Conservation (phyloP, 2,113 vertebrate species). For the Pimephales promelas region DNA sequence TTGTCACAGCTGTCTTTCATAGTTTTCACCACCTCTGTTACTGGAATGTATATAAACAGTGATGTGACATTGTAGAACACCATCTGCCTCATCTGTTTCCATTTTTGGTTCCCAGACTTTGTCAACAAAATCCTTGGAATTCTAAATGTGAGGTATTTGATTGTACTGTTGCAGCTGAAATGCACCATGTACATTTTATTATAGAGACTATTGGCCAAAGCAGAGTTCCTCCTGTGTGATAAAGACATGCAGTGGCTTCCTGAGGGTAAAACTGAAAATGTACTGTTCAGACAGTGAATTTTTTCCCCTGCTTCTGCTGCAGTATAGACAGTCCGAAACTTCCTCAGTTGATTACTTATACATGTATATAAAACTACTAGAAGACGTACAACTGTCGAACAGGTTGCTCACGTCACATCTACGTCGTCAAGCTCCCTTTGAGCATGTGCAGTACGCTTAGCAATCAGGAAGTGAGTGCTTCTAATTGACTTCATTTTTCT, state of each 20-base stretch:
- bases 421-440: no score
- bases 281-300: neutral
- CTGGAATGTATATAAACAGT: conserved; percentile 13
- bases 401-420: no score
- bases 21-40: conserved; percentile 7
- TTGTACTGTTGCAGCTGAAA: neutral
- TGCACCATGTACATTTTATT: neutral
- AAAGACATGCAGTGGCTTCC: conserved; percentile 10
- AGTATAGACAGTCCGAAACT: neutral
- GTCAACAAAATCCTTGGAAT: conserved; percentile 21
- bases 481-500: no score
- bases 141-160: conserved; percentile 18
- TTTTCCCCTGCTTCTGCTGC: neutral
- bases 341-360: no score
- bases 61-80: conserved; percentile 11
- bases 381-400: no score
- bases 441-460: no score
- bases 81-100: conserved; percentile 19
- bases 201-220: neutral
- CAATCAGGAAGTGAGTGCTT: no score
- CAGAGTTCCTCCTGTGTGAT: neutral
- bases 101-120: neutral
- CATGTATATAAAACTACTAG: no score
- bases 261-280: neutral
- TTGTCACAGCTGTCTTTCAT: conserved; percentile 10